Evolutionary conservation across 2,888 invertebrate species (phyloP).

Genomic region (Cantharis rustica): DNA sequence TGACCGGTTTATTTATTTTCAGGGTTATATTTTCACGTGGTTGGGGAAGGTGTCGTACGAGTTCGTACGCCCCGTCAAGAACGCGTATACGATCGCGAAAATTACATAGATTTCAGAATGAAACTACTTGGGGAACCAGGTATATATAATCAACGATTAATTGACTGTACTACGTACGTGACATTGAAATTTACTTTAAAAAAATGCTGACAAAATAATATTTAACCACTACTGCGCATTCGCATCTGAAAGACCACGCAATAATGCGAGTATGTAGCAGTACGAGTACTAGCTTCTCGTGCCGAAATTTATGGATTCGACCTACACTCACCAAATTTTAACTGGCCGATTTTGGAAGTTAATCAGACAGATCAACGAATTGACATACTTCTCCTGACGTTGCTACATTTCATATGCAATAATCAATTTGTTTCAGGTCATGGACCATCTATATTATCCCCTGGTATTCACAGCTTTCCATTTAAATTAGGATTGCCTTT

Average conservation of each 20-base stretch:
- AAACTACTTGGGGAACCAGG: conserved; percentile 86
- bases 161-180: not conserved
- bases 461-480: conserved; percentile 94
- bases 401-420: not conserved
- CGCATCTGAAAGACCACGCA: too few species aligned
- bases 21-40: conserved; percentile 92
- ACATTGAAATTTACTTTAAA: too few species aligned
- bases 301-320: too few species aligned
- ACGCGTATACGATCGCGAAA: conserved; percentile 87
- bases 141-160: conserved; percentile 43
- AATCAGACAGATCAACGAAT: too few species aligned
- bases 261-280: too few species aligned
- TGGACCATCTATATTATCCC: conserved; percentile 81
- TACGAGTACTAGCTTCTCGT: too few species aligned
- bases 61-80: conserved; percentile 82
- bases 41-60: conserved; percentile 92
- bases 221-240: too few species aligned
- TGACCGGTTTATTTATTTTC: conserved; percentile 38
- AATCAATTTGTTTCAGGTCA: conserved; percentile 63
- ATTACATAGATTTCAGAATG: conserved; percentile 95
- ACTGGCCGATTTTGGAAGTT: too few species aligned
- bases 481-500: conserved; percentile 89
- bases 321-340: too few species aligned
- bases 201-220: too few species aligned
- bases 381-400: too few species aligned